Percentiles rank a stretch among this genome's conserved stretches.
These are phyloP conservation scores for Heptranchias perlo DNA, from an alignment of 2,113 vertebrate genomes.

Conservation along the genomic window DNA sequence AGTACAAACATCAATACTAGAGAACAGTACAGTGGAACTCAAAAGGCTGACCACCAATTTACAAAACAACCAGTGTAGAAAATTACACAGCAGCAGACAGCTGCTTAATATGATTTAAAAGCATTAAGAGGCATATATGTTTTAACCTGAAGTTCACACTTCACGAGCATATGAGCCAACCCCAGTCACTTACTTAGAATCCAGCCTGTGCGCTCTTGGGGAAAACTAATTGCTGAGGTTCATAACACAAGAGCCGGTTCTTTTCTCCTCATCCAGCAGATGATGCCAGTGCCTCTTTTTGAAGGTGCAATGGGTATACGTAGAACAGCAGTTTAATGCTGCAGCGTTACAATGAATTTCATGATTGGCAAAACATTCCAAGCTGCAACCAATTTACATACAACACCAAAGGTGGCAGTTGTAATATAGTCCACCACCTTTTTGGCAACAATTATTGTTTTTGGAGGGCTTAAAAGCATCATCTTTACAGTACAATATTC, in stretches of 20 bases:
- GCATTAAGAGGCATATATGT: not conserved
- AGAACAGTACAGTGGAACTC: conserved; percentile 4
- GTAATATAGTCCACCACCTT: not conserved
- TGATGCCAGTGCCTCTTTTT: not conserved
- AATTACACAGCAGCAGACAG: not conserved
- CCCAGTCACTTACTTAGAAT: not conserved
- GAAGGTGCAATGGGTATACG: not conserved
- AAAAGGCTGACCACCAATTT: not conserved
- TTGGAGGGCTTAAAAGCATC: not conserved
- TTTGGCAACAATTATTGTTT: not conserved
- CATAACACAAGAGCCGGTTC: not conserved
- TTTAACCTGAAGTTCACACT: not conserved
- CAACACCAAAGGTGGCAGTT: not conserved
- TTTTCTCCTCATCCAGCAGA: not conserved
- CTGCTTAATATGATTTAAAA: not conserved
- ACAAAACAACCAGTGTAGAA: not conserved
- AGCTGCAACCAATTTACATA: not conserved
- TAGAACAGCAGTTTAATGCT: not conserved
- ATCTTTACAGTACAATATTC: not conserved
- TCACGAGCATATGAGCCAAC: not conserved
- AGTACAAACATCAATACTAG: not conserved
- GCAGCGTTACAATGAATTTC: not conserved
- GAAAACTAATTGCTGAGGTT: not conserved
- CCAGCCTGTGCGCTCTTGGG: not conserved
- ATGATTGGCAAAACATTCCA: not conserved